A percentile compares a stretch with the other conserved stretches of the same genome.
phyloP scores from a whole-genome alignment of 2,888 invertebrate species.

The Rotaria socialis region DNA sequence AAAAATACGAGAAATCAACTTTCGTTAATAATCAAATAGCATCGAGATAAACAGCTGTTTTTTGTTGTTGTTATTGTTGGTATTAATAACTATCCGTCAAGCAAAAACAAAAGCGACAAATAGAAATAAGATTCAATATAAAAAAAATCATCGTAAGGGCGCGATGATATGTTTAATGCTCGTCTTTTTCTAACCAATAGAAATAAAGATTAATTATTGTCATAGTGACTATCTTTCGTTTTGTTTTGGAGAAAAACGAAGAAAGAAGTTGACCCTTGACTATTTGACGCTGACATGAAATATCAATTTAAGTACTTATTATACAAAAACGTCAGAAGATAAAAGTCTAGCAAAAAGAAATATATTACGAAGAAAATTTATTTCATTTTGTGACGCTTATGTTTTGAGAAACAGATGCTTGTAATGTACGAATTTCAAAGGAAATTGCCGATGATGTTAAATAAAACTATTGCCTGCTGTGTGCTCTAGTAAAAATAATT shows the following conservation, averaged over 20 bases:
- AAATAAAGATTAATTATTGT: background rate
- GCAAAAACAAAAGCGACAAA: background rate
- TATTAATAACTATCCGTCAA: background rate
- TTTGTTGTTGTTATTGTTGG: background rate
- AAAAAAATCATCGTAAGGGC: background rate
- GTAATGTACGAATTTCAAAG: background rate
- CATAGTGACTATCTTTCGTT: background rate
- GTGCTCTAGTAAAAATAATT: no score
- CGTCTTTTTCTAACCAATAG: background rate
- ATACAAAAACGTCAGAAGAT: background rate
- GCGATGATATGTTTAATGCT: background rate
- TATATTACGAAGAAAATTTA: conserved; percentile 27
- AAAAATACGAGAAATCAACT: background rate
- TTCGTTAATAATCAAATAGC: background rate
- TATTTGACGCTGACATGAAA: background rate
- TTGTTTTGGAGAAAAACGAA: background rate
- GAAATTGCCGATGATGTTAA: background rate
- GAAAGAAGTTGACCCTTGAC: background rate
- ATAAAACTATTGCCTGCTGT: no score
- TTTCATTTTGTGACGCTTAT: background rate
- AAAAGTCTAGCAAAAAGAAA: background rate
- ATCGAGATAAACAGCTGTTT: conserved; percentile 11
- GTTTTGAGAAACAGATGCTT: background rate
- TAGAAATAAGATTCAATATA: background rate
- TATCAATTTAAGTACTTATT: background rate